Evolutionary conservation across 1,140 invertebrate species (phyloP).

Genomic region (Belonocnema kinseyi): DNA sequence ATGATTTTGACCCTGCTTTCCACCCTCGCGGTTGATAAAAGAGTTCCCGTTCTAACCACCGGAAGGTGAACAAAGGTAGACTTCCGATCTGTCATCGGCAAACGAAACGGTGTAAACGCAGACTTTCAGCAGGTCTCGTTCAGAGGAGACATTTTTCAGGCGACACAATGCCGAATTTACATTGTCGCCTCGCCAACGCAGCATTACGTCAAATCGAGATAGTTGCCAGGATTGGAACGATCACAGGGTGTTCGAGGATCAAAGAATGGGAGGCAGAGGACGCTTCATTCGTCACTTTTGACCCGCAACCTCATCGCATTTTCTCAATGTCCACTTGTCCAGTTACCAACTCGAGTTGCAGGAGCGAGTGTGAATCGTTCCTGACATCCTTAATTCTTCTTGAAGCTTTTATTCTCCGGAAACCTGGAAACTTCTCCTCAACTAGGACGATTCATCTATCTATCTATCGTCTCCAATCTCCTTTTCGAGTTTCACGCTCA

Average conservation of each 20-base stretch:
- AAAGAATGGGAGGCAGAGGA: slow-evolving; percentile 40
- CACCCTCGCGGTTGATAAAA: slow-evolving; percentile 31
- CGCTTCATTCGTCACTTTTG: slow-evolving; percentile 59
- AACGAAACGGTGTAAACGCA: slow-evolving; percentile 28
- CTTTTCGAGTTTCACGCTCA: no score
- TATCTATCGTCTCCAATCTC: slow-evolving; percentile 34
- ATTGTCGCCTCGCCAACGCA: slow-evolving; percentile 41
- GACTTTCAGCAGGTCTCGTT: slow-evolving; percentile 9
- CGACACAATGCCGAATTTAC: slow-evolving; percentile 59
- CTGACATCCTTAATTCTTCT: slow-evolving; percentile 52
- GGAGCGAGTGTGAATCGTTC: slow-evolving; percentile 29
- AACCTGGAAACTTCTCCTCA: slow-evolving; percentile 34
- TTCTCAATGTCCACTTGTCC: slow-evolving; percentile 58
- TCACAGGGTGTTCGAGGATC: slow-evolving; percentile 12
- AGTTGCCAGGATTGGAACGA: slow-evolving; percentile 33
- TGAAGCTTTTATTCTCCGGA: slow-evolving; percentile 12
- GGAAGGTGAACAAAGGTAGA: slow-evolving; percentile 55
- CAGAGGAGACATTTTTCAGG: slow-evolving; percentile 52
- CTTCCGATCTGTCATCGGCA: slow-evolving; percentile 48
- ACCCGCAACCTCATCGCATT: slow-evolving; percentile 50
- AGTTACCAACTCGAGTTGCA: slow-evolving; percentile 45
- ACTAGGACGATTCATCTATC: slow-evolving; percentile 33
- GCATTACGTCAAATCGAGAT: slow-evolving; percentile 20
- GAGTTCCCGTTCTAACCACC: slow-evolving; percentile 48
- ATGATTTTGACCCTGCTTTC: slow-evolving; percentile 16